Evolutionary conservation across 2,113 vertebrate species (phyloP).

Genomic region (Salvator merianae): DNA sequence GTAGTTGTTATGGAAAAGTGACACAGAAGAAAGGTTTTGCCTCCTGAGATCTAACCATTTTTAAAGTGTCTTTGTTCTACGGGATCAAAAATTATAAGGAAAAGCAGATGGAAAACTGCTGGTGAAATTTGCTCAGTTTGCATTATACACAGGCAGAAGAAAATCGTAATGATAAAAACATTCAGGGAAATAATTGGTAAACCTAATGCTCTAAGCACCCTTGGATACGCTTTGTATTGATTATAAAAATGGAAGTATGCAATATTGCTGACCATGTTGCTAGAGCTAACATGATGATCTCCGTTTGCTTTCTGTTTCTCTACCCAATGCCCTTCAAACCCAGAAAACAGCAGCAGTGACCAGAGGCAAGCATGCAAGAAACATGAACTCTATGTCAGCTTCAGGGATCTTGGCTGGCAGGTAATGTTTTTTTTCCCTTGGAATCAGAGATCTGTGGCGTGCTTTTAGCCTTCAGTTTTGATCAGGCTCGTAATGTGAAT

Average conservation of each 20-base stretch:
- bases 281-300: neutral
- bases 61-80: no score
- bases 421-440: constrained; percentile 68
- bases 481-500: neutral
- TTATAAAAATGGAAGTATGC: no score
- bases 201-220: neutral
- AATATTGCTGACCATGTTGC: neutral
- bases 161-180: neutral
- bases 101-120: no score
- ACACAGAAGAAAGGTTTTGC: no score
- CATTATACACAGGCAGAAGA: no score
- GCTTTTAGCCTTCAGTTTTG: neutral
- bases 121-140: no score
- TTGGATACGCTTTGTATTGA: neutral
- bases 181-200: neutral
- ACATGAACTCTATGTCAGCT: constrained; percentile 95
- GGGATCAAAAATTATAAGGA: no score
- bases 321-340: neutral
- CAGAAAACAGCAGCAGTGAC: constrained; percentile 93
- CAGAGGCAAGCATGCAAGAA: constrained; percentile 96
- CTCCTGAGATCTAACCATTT: no score
- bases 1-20: no score
- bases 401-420: constrained; percentile 97
- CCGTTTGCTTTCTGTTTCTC: neutral
- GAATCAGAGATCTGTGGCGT: accelerated